Conservation (phyloP, 2,113 vertebrate species). For the Rhadina sibilatrix region DNA sequence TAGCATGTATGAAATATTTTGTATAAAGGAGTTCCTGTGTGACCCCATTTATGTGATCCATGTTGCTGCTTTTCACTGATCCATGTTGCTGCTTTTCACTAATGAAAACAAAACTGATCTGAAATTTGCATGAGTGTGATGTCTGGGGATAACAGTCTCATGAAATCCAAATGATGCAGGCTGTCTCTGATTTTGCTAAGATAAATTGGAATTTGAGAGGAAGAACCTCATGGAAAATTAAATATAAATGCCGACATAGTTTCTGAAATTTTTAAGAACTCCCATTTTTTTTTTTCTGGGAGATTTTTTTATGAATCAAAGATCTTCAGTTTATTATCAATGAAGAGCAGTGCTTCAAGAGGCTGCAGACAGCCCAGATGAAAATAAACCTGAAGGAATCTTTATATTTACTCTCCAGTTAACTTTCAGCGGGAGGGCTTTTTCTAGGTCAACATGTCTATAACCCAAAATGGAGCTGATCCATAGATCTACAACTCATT, state of each 20-base stretch:
- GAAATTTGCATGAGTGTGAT: conserved; percentile 37
- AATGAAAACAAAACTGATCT: conserved; percentile 57
- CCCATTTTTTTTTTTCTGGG: conserved; percentile 42
- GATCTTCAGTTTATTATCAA: conserved; percentile 23
- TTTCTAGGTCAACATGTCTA: background rate
- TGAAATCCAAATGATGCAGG: conserved; percentile 41
- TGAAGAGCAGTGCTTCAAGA: background rate
- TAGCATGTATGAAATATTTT: background rate
- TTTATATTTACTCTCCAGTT: background rate
- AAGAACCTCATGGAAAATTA: conserved; percentile 39
- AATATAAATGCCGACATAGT: background rate
- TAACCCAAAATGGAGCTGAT: background rate
- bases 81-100: background rate
- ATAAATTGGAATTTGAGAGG: background rate
- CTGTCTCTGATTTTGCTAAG: conserved; percentile 5
- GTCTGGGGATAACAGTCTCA: conserved; percentile 1
- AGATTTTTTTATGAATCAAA: conserved; percentile 40
- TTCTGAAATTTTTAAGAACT: conserved; percentile 47
- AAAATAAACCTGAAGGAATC: conserved; percentile 38
- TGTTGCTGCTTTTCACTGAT: conserved; percentile 10
- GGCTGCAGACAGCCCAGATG: background rate
- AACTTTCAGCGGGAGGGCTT: background rate
- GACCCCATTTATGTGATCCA: background rate
- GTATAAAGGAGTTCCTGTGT: conserved; percentile 17
- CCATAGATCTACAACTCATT: background rate